phyloP scores from a whole-genome alignment of 2,113 vertebrate species.

The Larimichthys crocea region DNA sequence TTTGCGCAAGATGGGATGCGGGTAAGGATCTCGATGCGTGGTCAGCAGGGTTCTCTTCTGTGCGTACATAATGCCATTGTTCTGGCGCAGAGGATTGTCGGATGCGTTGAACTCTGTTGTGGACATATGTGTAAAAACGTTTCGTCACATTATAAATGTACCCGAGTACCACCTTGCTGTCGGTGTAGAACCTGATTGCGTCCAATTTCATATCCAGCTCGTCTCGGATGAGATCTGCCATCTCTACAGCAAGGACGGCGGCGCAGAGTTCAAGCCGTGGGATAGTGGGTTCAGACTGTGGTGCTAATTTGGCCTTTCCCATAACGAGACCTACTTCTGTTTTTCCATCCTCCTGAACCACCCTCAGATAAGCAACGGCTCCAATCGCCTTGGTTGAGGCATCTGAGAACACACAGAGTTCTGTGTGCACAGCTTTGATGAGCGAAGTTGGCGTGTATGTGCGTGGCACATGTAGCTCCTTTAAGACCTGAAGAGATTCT shows the following conservation, averaged over 20 bases:
- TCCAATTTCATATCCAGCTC: too few species aligned
- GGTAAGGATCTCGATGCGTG: too few species aligned
- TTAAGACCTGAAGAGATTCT: constrained; percentile 5
- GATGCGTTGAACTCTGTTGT: too few species aligned
- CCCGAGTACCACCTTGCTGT: too few species aligned
- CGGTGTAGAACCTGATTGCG: too few species aligned
- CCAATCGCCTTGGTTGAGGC: neutral
- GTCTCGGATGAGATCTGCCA: too few species aligned
- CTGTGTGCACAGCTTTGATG: neutral
- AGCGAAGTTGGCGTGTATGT: neutral
- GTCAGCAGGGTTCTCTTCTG: too few species aligned
- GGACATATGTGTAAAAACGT: too few species aligned
- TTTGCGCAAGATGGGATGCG: too few species aligned
- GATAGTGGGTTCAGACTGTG: neutral
- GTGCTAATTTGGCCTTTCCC: neutral
- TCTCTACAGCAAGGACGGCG: neutral
- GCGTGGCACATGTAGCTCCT: neutral
- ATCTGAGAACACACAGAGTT: neutral
- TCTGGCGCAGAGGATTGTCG: too few species aligned
- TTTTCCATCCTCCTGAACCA: neutral
- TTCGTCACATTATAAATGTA: too few species aligned
- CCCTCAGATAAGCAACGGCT: constrained; percentile 3
- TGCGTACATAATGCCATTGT: too few species aligned
- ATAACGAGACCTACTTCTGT: neutral
- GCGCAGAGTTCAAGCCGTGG: neutral